A percentile compares a stretch with the other conserved stretches of the same genome.
These are phyloP conservation scores for Gephyroberyx darwinii DNA, from an alignment of 2,797 vertebrate species.

Conservation along the genomic window DNA sequence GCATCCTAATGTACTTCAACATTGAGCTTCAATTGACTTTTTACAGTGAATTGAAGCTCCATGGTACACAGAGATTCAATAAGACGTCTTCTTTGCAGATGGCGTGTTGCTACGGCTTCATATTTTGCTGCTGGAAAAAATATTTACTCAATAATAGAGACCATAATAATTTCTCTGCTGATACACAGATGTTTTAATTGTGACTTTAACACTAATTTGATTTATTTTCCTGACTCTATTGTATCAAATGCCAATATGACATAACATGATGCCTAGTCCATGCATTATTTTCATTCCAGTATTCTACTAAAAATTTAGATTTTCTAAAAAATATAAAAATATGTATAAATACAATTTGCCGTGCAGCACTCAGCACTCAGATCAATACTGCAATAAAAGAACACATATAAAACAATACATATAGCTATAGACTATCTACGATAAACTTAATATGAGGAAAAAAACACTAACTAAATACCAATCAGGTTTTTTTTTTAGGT, in stretches of 20 bases:
- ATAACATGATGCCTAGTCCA: neutral
- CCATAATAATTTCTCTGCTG: slow-evolving; percentile 24
- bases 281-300: neutral
- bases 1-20: slow-evolving; percentile 62
- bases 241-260: neutral
- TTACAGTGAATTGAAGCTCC: slow-evolving; percentile 34
- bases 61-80: slow-evolving; percentile 31
- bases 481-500: neutral
- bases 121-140: slow-evolving; percentile 41
- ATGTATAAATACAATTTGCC: slow-evolving; percentile 2
- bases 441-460: neutral
- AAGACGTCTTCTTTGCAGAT: slow-evolving; percentile 25
- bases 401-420: neutral
- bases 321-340: neutral
- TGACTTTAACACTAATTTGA: slow-evolving; percentile 32
- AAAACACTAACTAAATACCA: neutral
- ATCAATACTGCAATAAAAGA: neutral
- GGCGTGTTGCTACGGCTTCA: slow-evolving; percentile 32
- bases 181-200: slow-evolving; percentile 29
- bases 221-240: neutral
- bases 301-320: neutral
- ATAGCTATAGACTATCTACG: neutral
- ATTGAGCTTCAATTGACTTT: slow-evolving; percentile 27
- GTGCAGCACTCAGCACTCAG: neutral
- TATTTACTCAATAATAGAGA: slow-evolving; percentile 27